A percentile compares a stretch with the other conserved stretches of the same genome.
Evolutionary conservation across 2,888 invertebrate species (phyloP).

Genomic region (Globia sparganii): DNA sequence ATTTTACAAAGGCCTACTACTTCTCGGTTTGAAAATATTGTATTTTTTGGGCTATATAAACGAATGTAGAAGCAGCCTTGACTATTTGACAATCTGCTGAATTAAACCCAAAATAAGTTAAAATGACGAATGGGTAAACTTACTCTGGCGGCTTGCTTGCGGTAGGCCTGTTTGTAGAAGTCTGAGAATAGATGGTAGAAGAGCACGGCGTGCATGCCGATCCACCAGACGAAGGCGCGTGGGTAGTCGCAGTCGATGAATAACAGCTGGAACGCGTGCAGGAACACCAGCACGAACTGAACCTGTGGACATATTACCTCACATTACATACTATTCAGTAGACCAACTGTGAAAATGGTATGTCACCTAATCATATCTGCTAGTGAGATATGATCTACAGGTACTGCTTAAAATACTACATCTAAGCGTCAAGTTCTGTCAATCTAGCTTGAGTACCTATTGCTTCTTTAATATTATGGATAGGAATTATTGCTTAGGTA

Average conservation of each 20-base stretch:
- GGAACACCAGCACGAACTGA: slow-evolving; percentile 96
- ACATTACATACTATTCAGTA: background rate
- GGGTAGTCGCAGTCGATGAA: slow-evolving; percentile 98
- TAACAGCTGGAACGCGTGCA: slow-evolving; percentile 97
- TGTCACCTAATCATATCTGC: background rate
- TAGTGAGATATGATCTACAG: background rate
- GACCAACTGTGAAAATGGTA: background rate
- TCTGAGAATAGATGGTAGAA: slow-evolving; percentile 98
- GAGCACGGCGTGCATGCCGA: slow-evolving; percentile 97
- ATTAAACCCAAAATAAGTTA: background rate
- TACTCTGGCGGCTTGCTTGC: slow-evolving; percentile 82
- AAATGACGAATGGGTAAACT: slow-evolving; percentile 29
- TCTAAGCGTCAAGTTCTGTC: background rate
- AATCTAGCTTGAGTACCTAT: background rate
- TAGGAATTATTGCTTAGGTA: background rate
- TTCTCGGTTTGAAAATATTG: background rate
- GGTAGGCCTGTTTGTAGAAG: slow-evolving; percentile 96
- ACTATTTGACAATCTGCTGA: background rate
- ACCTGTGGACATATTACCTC: slow-evolving; percentile 84
- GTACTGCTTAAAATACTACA: background rate
- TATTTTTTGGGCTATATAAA: background rate
- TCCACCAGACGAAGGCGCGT: slow-evolving; percentile 96
- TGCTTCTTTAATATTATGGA: background rate
- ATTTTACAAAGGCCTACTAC: background rate
- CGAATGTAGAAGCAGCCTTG: background rate